Conservation (phyloP, 2,888 invertebrate species). For the Xanthorhoe spadicearia region DNA sequence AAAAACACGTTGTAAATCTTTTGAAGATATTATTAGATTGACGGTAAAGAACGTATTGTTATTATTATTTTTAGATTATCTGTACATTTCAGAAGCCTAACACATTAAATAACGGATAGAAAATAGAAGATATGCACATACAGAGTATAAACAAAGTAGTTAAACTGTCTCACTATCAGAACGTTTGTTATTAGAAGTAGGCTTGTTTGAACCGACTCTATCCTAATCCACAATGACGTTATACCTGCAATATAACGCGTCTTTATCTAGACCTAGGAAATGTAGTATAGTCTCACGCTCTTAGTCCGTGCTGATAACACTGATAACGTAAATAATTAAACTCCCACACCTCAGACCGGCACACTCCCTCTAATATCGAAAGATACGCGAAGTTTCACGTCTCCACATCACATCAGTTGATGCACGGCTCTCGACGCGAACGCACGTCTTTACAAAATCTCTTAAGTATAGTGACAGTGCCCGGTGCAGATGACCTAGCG, state of each 20-base stretch:
- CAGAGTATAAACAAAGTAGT: no score
- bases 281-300: constrained; percentile 28
- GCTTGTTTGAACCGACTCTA: no score
- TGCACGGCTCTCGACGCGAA: constrained; percentile 25
- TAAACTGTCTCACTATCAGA: no score
- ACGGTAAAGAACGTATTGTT: neutral
- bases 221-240: neutral
- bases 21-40: neutral
- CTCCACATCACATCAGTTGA: constrained; percentile 36
- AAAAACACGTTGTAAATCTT: neutral
- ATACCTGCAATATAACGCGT: neutral
- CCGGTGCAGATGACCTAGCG: constrained; percentile 38
- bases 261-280: constrained; percentile 2
- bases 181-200: no score
- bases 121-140: no score
- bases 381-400: constrained; percentile 14
- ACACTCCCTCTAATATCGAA: constrained; percentile 22
- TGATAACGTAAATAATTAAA: constrained; percentile 46
- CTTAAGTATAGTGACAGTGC: neutral
- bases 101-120: no score
- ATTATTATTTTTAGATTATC: neutral
- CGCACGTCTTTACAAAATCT: constrained; percentile 31
- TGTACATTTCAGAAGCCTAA: no score
- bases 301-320: constrained; percentile 42
- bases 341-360: constrained; percentile 37